Conservation (phyloP, 2,113 vertebrate species). For the Cervus canadensis region DNA sequence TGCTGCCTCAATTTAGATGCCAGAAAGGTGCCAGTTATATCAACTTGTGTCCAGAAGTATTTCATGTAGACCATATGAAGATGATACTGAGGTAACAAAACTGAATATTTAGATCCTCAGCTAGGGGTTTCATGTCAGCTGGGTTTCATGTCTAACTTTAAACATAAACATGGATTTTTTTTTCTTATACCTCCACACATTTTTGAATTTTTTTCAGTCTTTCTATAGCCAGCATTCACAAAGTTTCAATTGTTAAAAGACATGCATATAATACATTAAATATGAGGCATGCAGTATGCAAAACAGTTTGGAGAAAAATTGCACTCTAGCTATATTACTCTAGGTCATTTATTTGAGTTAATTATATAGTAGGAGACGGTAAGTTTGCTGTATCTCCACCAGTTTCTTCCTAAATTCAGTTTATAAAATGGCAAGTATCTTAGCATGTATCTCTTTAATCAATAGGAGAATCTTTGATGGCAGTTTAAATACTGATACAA, state of each 20-base stretch:
- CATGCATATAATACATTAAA: neutral
- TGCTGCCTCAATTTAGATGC: neutral
- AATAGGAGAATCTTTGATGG: neutral
- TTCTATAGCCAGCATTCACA: neutral
- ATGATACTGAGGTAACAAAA: neutral
- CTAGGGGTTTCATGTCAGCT: neutral
- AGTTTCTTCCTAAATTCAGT: neutral
- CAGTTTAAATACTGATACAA: neutral
- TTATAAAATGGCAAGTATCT: neutral
- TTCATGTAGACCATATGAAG: neutral
- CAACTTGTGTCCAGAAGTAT: neutral
- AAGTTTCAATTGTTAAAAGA: neutral
- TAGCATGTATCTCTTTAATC: neutral
- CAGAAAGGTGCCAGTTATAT: neutral
- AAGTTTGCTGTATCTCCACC: neutral
- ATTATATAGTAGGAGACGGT: rapidly evolving
- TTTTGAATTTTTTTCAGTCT: neutral
- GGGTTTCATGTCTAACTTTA: neutral
- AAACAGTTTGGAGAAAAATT: neutral
- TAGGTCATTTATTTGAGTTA: neutral
- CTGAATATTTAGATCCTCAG: neutral
- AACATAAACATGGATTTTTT: neutral
- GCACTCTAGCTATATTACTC: rapidly evolving
- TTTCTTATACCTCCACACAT: neutral
- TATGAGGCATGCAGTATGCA: neutral